Conservation (phyloP, 23 tunicate genomes). For the Trididemnum clinides region DNA sequence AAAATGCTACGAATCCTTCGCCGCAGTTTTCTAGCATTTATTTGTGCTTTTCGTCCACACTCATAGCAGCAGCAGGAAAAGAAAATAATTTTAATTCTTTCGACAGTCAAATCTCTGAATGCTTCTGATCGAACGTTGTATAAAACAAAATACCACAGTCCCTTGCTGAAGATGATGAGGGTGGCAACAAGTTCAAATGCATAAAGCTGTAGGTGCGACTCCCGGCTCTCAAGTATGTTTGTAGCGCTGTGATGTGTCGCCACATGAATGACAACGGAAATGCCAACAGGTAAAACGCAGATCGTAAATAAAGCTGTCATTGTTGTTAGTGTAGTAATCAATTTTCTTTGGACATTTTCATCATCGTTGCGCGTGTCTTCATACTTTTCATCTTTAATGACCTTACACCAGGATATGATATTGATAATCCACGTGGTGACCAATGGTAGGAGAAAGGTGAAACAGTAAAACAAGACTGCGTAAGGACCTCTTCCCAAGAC, state of each 20-base stretch:
- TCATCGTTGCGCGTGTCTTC: not conserved
- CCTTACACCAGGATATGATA: not conserved
- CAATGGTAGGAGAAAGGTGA: constrained; percentile 15
- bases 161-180: constrained; percentile 8
- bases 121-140: constrained; percentile 20
- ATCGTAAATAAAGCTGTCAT: constrained; percentile 19
- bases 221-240: not conserved
- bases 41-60: constrained; percentile 14
- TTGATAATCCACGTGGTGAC: not conserved
- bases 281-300: constrained; percentile 8
- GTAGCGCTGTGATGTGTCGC: not conserved
- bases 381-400: not conserved
- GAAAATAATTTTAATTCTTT: not conserved
- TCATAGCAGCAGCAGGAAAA: constrained; percentile 1
- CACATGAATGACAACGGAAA: constrained; percentile 1
- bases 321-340: not conserved
- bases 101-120: not conserved
- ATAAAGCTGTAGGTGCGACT: not conserved
- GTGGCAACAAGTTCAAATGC: constrained; percentile 4
- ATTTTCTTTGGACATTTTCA: not conserved
- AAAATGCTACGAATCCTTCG: not conserved
- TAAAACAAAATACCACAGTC: constrained; percentile 5
- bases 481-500: not conserved
- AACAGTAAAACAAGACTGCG: constrained; percentile 5
- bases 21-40: not conserved